A percentile compares a stretch with the other conserved stretches of the same genome.
Evolutionary conservation across 2,113 vertebrate genomes (phyloP).

Genomic region (Eclectus roratus): DNA sequence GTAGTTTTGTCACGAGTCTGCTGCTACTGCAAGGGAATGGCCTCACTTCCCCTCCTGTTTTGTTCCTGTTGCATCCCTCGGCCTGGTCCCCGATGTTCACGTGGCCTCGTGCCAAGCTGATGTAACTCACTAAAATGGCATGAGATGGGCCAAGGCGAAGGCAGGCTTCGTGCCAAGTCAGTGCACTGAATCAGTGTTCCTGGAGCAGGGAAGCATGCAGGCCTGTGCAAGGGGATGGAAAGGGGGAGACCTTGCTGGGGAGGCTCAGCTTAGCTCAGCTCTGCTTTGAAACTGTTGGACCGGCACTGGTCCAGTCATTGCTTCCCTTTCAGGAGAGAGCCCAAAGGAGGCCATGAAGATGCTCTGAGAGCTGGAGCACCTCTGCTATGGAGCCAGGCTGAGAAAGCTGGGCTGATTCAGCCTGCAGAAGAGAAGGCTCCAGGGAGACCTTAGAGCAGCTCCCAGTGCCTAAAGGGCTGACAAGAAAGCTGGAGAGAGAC

Average conservation of each 20-base stretch:
- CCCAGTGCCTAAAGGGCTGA: background rate
- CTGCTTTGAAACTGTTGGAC: background rate
- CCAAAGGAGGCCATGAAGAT: background rate
- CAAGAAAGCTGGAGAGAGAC: background rate
- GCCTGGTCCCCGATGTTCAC: background rate
- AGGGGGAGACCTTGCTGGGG: background rate
- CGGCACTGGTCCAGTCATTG: background rate
- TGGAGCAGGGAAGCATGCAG: background rate
- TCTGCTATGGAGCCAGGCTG: background rate
- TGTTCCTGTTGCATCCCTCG: background rate
- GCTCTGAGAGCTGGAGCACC: background rate
- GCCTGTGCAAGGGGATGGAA: background rate
- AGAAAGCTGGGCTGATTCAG: background rate
- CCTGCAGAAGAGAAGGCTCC: background rate
- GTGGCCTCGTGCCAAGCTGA: background rate
- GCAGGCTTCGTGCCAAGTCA: background rate
- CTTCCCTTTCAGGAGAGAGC: background rate
- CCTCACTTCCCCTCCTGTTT: constrained; percentile 1
- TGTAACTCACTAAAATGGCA: constrained; percentile 30
- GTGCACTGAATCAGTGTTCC: background rate
- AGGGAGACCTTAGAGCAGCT: background rate
- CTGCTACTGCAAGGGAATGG: background rate
- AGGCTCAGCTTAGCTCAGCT: background rate
- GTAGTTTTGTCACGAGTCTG: background rate
- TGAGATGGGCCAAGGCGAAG: background rate